These are phyloP conservation scores for Spongilla lacustris DNA, from an alignment of 37 sponge, comb jelly and placozoan genomes.

Conservation along the genomic window DNA sequence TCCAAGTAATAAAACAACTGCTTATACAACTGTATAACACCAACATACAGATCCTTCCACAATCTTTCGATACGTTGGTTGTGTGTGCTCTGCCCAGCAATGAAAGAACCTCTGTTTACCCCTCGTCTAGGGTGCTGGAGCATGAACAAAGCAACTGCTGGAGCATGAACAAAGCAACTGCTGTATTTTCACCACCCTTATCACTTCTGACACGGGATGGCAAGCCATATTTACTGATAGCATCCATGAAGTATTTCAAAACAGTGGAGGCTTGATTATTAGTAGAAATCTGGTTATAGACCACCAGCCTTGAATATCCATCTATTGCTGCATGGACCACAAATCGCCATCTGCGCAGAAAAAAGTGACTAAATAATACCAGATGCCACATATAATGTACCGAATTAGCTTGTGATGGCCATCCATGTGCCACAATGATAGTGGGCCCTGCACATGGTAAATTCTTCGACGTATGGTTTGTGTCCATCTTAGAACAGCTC, in stretches of 20 bases:
- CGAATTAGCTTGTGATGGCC: conserved; percentile 15
- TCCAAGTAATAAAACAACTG: conserved; percentile 40
- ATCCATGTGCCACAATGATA: conserved; percentile 31
- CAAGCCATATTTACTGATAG: conserved; percentile 35
- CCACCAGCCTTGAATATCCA: conserved; percentile 46
- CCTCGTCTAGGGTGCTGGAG: conserved; percentile 60
- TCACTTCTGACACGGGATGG: conserved; percentile 62
- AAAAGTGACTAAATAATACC: not conserved
- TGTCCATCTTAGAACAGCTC: conserved; percentile 30
- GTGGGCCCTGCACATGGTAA: conserved; percentile 53
- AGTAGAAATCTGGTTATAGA: conserved; percentile 17
- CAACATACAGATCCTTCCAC: conserved; percentile 56
- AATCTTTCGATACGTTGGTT: conserved; percentile 60
- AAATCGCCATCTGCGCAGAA: conserved; percentile 46
- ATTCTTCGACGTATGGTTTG: conserved; percentile 22
- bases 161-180: conserved; percentile 33
- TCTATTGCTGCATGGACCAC: conserved; percentile 63
- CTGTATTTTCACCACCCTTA: conserved; percentile 49
- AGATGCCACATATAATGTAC: not conserved
- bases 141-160: too few species aligned
- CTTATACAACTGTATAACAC: conserved; percentile 22
- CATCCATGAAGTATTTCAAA: conserved; percentile 20
- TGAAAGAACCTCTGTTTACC: conserved; percentile 31
- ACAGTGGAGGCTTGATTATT: conserved; percentile 59
- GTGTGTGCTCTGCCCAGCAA: conserved; percentile 60